These are phyloP conservation scores for Malurus leucopterus DNA, from an alignment of 2,797 vertebrate genomes.

Conservation along the genomic window DNA sequence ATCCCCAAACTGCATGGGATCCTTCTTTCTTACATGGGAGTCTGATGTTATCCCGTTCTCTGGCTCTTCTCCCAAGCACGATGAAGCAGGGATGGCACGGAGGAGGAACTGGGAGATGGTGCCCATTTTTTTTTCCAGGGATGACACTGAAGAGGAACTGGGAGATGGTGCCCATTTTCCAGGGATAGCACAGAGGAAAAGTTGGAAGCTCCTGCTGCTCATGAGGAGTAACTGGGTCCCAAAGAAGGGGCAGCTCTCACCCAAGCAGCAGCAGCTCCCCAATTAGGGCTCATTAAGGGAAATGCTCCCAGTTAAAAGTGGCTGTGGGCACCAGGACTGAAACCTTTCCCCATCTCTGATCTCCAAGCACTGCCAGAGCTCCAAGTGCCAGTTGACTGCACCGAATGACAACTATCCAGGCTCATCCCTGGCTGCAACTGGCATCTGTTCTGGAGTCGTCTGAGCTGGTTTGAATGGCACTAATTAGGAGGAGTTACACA, in stretches of 20 bases:
- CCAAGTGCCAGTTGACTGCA: slow-evolving; percentile 10
- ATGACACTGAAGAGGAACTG: neutral
- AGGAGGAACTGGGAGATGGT: too few relatives aligned
- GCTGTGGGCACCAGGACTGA: neutral
- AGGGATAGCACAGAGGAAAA: fast-evolving
- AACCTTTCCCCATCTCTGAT: neutral
- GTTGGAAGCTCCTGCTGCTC: neutral
- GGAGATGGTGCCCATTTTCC: neutral
- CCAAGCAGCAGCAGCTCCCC: neutral
- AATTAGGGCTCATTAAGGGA: neutral
- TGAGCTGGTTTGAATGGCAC: slow-evolving; percentile 62
- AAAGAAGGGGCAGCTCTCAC: neutral
- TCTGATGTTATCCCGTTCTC: neutral
- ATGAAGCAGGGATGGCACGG: neutral
- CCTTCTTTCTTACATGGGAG: neutral
- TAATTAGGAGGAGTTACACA: slow-evolving; percentile 67
- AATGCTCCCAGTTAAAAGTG: neutral
- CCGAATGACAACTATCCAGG: slow-evolving; percentile 44
- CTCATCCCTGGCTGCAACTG: slow-evolving; percentile 56
- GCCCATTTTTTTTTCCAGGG: neutral
- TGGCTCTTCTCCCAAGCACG: neutral
- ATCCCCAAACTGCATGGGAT: neutral
- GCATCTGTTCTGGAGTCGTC: slow-evolving; percentile 58
- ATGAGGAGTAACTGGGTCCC: neutral
- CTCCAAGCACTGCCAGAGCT: neutral